phyloP scores from a whole-genome alignment of 2,797 vertebrate species.

The Emydoidea blandingii region DNA sequence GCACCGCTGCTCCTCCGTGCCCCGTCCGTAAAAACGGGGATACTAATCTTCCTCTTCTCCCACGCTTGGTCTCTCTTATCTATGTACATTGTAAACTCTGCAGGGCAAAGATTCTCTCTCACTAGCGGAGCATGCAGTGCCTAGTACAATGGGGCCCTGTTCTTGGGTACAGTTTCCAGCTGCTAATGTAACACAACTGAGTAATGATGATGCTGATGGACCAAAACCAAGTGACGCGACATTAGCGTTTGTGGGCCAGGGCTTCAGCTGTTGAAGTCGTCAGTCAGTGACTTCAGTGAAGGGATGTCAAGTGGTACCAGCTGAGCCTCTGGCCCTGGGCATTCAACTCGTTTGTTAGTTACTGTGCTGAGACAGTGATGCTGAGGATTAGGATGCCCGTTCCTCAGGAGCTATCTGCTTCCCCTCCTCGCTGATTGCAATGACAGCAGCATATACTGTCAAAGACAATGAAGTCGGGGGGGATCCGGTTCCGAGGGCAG shows the following conservation, averaged over 20 bases:
- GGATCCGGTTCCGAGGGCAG: too few species aligned
- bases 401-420: too few species aligned
- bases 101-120: neutral
- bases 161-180: neutral
- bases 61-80: neutral
- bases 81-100: neutral
- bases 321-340: too few species aligned
- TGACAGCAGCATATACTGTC: neutral
- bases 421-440: too few species aligned
- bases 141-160: neutral
- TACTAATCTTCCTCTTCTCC: neutral
- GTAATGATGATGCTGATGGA: neutral
- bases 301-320: neutral
- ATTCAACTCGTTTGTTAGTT: too few species aligned
- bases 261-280: neutral
- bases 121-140: neutral
- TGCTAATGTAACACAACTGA: neutral
- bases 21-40: neutral
- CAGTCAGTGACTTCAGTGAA: neutral
- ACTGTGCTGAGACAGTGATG: too few species aligned
- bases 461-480: neutral
- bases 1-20: neutral
- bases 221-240: neutral
- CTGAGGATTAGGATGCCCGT: too few species aligned
- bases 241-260: neutral